Evolutionary conservation across 2,888 invertebrate species (phyloP).

Genomic region (Tridacna gigas): DNA sequence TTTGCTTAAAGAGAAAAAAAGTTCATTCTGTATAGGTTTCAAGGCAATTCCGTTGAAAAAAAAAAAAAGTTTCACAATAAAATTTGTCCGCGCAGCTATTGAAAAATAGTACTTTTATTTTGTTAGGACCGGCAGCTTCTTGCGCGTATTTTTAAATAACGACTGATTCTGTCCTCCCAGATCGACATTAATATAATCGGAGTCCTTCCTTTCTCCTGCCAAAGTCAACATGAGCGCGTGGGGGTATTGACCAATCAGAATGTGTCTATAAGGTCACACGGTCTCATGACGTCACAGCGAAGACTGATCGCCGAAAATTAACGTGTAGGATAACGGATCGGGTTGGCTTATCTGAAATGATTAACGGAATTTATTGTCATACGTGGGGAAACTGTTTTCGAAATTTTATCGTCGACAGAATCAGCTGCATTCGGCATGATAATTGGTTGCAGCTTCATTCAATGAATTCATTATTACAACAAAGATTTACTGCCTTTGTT

Average conservation of each 20-base stretch:
- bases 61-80: too few species aligned
- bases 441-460: too few species aligned
- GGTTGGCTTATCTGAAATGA: neutral
- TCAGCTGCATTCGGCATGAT: too few species aligned
- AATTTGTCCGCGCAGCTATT: too few species aligned
- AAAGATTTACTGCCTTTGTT: too few species aligned
- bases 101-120: neutral
- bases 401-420: too few species aligned
- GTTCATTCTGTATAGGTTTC: too few species aligned
- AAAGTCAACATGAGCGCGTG: slow-evolving; percentile 6
- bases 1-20: too few species aligned
- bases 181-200: slow-evolving; percentile 23
- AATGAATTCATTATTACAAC: too few species aligned
- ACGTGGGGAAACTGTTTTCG: neutral
- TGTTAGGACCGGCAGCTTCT: neutral
- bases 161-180: neutral
- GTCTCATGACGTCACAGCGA: slow-evolving; percentile 4
- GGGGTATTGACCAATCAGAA: slow-evolving; percentile 16
- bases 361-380: neutral
- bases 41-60: too few species aligned
- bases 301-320: neutral
- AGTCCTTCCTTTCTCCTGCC: slow-evolving; percentile 13
- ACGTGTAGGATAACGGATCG: neutral
- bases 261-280: neutral
- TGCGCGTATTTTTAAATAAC: slow-evolving; percentile 6